Percentiles rank a stretch among this genome's conserved stretches.
Conservation (phyloP, 1,140 invertebrate species). For the Temnothorax nylanderi region DNA sequence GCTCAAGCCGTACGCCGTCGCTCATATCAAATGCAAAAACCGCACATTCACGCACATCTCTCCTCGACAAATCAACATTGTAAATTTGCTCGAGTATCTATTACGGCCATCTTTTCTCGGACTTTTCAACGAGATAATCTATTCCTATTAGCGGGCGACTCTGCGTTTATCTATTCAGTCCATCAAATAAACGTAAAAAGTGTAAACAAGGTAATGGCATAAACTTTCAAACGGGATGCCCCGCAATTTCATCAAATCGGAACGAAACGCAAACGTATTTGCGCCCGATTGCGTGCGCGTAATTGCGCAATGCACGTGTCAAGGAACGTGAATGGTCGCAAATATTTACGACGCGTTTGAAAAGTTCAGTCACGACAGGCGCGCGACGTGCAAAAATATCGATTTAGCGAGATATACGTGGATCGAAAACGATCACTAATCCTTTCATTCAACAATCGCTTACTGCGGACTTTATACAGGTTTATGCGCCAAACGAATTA, state of each 20-base stretch:
- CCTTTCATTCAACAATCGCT: neutral
- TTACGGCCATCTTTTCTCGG: too few species aligned
- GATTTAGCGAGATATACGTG: too few species aligned
- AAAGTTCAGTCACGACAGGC: neutral
- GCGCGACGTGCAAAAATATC: neutral
- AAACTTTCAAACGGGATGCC: neutral
- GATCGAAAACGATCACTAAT: neutral
- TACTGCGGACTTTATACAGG: neutral
- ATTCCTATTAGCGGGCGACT: neutral
- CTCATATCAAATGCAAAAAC: conserved; percentile 9
- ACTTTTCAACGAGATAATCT: neutral
- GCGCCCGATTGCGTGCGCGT: neutral
- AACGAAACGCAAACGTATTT: conserved; percentile 10
- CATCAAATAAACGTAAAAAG: neutral
- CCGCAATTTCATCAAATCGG: neutral
- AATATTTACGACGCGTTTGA: conserved; percentile 3
- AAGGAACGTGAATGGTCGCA: neutral
- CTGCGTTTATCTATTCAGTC: neutral
- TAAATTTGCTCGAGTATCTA: neutral
- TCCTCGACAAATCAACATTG: neutral
- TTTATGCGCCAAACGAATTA: neutral
- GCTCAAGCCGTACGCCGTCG: neutral
- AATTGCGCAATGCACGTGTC: neutral
- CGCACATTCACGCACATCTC: neutral
- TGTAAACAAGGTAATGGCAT: neutral